Evolutionary conservation across 23 tunicate genomes (phyloP), one percentile per base, ranked within the genome.

Genomic region (Trididemnum nubilum): DNA sequence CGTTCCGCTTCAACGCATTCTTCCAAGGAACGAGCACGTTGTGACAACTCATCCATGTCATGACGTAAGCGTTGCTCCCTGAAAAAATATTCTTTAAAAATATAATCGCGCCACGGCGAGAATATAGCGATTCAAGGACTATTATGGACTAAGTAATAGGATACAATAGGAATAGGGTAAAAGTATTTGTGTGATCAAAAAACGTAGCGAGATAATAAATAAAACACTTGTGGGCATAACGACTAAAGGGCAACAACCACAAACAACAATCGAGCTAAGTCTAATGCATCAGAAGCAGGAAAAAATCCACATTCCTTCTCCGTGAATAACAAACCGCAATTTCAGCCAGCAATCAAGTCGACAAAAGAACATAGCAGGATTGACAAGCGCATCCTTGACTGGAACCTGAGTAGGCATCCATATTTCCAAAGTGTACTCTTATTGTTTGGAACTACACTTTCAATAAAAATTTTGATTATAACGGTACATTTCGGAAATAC

Each of bases 1-100:
- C 97, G 80, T 81, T 91, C 97, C 9, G 97, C 97, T 35, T 91
- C 97, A 54, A 91, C 87, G 63, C 87, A 72, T 69, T 91, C 97
- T 54, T 91, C 97, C 52, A 91, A 65, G 31, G 87, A 82, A 38
- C 80, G 87, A 70, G 87, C 85, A 33, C 97, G 72, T 7, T 64
- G 89, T 18, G 78, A 50, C 2, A 74, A n/a, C 22, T 91, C 86
- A 35, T 91, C 83, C 36, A 85, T 33, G 7, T 91, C 90, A 65
- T 69, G 78, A 26, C 86, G 82, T 34, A 69, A n/a, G 27, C 81
- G 83, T 58, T 91, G 97, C 63, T 91, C 97, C 39, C 97, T 91
- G 90, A 31, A 31, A 5, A 31, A 31, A 5, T n/a, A 33, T 67
- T 32, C 5, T 30, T 30, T 61, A 7, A 44, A 44, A 44, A 9